These are phyloP conservation scores for Araneus ventricosus DNA, from an alignment of 1,140 invertebrate genomes.

Conservation along the genomic window DNA sequence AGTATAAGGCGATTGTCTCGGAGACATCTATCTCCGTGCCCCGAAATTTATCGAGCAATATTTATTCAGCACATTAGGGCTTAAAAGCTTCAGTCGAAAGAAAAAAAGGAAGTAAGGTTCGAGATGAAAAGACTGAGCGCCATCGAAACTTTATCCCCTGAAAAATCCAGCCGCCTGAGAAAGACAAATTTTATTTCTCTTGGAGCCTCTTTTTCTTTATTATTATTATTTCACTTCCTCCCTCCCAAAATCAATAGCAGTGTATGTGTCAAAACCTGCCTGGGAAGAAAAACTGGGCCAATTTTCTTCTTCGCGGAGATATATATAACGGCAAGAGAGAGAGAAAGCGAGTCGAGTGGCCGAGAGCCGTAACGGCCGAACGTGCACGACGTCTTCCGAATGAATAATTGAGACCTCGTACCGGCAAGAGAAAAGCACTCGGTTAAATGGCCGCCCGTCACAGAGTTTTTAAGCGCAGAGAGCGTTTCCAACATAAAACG, in stretches of 20 bases:
- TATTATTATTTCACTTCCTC: background rate
- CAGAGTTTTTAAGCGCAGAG: background rate
- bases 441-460: background rate
- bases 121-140: constrained; percentile 4
- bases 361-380: background rate
- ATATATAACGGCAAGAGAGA: background rate
- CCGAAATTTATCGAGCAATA: constrained; percentile 37
- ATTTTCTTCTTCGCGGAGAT: background rate
- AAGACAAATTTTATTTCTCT: constrained; percentile 24
- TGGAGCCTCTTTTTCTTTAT: background rate
- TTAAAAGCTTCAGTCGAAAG: constrained; percentile 2
- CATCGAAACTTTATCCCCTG: constrained; percentile 25
- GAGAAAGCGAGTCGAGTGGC: background rate
- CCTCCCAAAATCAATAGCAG: background rate
- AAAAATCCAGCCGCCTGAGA: constrained; percentile 21
- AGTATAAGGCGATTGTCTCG: constrained; percentile 25
- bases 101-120: background rate
- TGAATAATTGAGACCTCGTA: background rate
- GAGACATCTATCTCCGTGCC: constrained; percentile 26
- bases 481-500: background rate
- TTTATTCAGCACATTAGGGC: constrained; percentile 37
- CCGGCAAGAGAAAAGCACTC: background rate
- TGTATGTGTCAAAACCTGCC: constrained; percentile 36
- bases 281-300: background rate
- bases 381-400: background rate